A percentile compares a stretch with the other conserved stretches of the same genome.
These are phyloP conservation scores for Hemicordylus capensis DNA, from an alignment of 2,113 vertebrate genomes.

Conservation along the genomic window DNA sequence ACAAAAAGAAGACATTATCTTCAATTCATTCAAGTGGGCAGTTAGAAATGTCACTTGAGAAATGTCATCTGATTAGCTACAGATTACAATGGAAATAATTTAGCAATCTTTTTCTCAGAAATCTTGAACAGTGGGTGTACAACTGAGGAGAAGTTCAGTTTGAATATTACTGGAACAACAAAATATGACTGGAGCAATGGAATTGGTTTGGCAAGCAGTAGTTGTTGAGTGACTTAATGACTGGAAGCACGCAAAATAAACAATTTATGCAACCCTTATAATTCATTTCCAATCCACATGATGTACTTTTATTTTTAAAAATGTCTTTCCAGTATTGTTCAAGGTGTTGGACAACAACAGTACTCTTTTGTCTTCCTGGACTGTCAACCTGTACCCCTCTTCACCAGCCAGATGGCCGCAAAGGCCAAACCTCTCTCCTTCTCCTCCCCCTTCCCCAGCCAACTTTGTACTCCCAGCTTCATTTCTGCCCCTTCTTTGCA, in stretches of 20 bases:
- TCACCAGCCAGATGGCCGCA: too few species aligned
- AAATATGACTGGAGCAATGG: rapidly evolving
- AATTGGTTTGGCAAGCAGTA: rapidly evolving
- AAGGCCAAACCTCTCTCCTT: too few species aligned
- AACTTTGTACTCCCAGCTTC: too few species aligned
- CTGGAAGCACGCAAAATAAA: not conserved
- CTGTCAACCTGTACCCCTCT: too few species aligned
- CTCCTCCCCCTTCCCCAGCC: too few species aligned
- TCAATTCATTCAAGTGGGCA: conserved; percentile 8
- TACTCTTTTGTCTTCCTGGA: too few species aligned
- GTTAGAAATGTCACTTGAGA: not conserved
- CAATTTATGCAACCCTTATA: not conserved
- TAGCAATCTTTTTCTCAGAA: conserved; percentile 14
- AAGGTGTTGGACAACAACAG: not conserved
- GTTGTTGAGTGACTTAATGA: not conserved
- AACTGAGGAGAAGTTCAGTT: not conserved
- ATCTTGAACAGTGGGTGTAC: conserved; percentile 13
- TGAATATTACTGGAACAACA: not conserved
- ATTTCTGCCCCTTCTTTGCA: too few species aligned
- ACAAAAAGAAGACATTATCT: not conserved
- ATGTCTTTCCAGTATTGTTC: not conserved
- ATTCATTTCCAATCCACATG: not conserved
- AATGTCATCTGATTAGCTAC: conserved; percentile 35
- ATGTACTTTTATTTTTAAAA: not conserved
- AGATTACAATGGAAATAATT: not conserved